These are phyloP conservation scores for Engraulis encrasicolus DNA, from an alignment of 2,113 vertebrate genomes.

Conservation along the genomic window DNA sequence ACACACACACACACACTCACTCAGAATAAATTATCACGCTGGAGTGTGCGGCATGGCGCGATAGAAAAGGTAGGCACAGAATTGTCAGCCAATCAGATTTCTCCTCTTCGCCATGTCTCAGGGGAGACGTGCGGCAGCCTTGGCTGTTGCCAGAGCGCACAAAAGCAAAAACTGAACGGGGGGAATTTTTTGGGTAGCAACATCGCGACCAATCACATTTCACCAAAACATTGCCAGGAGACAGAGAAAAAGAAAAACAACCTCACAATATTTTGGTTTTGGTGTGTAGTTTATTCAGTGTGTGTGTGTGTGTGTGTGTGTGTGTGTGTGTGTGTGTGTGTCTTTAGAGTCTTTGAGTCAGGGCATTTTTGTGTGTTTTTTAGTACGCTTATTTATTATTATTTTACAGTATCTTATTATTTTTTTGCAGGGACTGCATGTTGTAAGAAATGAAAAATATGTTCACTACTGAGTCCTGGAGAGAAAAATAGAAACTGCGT, in stretches of 20 bases:
- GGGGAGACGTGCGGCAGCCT: conserved; percentile 55
- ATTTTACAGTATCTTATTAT: not conserved
- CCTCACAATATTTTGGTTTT: conserved; percentile 65
- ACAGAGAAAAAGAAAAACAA: no score
- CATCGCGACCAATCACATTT: conserved; percentile 73
- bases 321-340: not conserved
- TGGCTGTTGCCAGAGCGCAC: conserved; percentile 63
- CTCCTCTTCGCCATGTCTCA: conserved; percentile 54
- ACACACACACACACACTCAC: no score
- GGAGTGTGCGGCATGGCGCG: conserved; percentile 56
- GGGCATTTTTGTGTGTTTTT: not conserved
- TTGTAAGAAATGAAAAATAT: conserved; percentile 6
- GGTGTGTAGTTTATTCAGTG: not conserved
- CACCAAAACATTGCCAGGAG: conserved; percentile 61
- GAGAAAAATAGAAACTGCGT: conserved; percentile 3
- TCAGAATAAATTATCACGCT: conserved; percentile 57
- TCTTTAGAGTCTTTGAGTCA: not conserved
- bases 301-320: not conserved
- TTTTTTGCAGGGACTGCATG: not conserved
- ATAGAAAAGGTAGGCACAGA: conserved; percentile 59
- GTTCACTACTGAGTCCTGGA: not conserved
- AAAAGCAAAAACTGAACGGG: no score
- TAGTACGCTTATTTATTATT: not conserved
- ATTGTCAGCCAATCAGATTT: conserved; percentile 68
- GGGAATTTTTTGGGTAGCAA: conserved; percentile 74